phyloP scores from a whole-genome alignment of 1,140 invertebrate genomes.

The Saccostrea cuccullata region DNA sequence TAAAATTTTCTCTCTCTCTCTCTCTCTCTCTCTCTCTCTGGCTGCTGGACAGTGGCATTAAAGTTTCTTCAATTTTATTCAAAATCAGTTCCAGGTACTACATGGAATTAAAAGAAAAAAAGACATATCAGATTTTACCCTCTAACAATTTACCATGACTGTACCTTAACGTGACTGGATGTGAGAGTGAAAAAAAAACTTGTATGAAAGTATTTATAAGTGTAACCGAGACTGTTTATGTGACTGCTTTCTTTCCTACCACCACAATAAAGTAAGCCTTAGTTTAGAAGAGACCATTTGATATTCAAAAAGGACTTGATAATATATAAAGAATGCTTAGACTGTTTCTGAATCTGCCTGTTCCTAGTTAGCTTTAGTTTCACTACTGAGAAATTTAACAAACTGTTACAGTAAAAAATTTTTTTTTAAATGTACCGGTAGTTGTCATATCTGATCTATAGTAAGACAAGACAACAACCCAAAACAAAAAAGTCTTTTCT shows the following conservation, averaged over 20 bases:
- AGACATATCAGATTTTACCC: neutral
- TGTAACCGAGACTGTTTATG: neutral
- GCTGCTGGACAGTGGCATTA: neutral
- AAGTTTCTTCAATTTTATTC: too few species aligned
- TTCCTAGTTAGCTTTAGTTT: too few species aligned
- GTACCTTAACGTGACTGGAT: neutral
- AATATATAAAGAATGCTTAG: neutral
- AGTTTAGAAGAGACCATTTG: too few species aligned
- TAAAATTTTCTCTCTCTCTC: neutral
- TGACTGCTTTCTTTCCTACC: neutral
- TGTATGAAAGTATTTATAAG: conserved; percentile 30
- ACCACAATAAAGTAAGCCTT: neutral
- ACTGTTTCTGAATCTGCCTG: too few species aligned
- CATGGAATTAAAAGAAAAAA: neutral
- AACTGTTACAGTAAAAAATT: too few species aligned
- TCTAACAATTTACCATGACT: neutral
- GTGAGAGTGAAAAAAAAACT: neutral
- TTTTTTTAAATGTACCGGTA: too few species aligned
- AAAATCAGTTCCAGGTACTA: neutral
- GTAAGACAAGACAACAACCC: too few species aligned
- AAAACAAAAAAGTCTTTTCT: too few species aligned
- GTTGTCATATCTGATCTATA: too few species aligned
- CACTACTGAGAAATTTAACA: too few species aligned
- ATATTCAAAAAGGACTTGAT: too few species aligned
- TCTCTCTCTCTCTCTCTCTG: neutral